Base-by-base conservation (phyloP, 1,140 invertebrate species). In the Atta texana region DNA sequence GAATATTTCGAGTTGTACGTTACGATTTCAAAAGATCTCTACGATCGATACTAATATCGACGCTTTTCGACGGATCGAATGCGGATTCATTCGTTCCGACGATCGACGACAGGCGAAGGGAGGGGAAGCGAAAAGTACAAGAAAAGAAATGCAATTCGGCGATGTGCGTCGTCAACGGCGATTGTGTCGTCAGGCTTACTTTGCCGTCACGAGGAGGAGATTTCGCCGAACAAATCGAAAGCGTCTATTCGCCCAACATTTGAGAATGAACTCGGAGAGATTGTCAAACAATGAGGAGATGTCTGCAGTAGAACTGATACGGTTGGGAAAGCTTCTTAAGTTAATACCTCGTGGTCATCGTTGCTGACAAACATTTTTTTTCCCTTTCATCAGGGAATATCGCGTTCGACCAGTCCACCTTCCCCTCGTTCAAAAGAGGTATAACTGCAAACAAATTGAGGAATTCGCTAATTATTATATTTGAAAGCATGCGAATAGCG, bases 331-430 rank as follows among this genome's bases (percentile, higher is more conserved):
- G 80, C 80, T 24, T 84, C 80, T 84, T 84, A 84, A 51, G 69
- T 84, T 84, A 84, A 84, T 84, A 39, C 69, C 80, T 51, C 63
- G 61, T 55, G 39, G 39, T 14, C 39, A 55, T 18, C 18, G 68
- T 61, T 84, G 80, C 80, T 84, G 80, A 84, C 80, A 84, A 84
- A 84, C 80, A 34, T n/a, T 84, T 84, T 84, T n/a, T 44, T 75
- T 51, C 80, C 69, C 69, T 84, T 75, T 84, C 69, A 51, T 63
- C 55, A 24, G 28, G 78, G 80, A 55, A 84, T 84, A 63, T 75
- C 39, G 53, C 55, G 69, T 49, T 74, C 12, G 24, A 21, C 53
- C 39, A 28, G 24, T 84, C 28, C 39, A 49, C 2, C 68, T 71
- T 49, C 68, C 10, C 3, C 39, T 66, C 34, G 76, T 5, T 81